A percentile compares a stretch with the other conserved stretches of the same genome.
These are phyloP conservation scores for Lontra canadensis DNA, from an alignment of 2,113 vertebrate species.

Conservation along the genomic window DNA sequence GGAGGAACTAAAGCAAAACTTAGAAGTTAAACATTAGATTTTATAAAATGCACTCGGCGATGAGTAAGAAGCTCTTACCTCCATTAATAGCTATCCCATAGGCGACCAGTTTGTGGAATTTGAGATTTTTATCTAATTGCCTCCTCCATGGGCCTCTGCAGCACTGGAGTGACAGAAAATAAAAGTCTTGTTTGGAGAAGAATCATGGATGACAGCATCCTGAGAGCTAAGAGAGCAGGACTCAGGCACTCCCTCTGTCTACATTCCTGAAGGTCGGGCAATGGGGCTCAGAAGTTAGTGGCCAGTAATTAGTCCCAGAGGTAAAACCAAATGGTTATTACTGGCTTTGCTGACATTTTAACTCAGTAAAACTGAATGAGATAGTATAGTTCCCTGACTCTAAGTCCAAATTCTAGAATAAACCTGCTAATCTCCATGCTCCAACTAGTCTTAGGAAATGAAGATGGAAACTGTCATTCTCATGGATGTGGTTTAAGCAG, in stretches of 20 bases:
- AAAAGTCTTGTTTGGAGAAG: neutral
- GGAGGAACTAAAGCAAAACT: neutral
- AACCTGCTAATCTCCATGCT: neutral
- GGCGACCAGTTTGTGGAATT: slow-evolving; percentile 87
- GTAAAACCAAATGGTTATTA: neutral
- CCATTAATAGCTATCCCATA: slow-evolving; percentile 86
- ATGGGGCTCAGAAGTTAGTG: neutral
- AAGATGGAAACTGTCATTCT: neutral
- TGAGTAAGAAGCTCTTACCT: slow-evolving; percentile 80
- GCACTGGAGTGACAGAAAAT: slow-evolving; percentile 80
- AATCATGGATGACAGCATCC: neutral
- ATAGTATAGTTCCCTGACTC: neutral
- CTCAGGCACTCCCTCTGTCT: neutral
- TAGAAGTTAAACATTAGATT: neutral
- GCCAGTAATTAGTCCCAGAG: neutral
- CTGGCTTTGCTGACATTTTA: neutral
- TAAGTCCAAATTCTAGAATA: neutral
- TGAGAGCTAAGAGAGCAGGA: neutral
- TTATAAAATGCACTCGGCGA: neutral
- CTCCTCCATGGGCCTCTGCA: slow-evolving; percentile 83
- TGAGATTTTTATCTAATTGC: slow-evolving; percentile 87
- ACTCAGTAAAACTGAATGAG: neutral
- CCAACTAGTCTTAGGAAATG: neutral
- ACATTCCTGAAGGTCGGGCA: neutral
- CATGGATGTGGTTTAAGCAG: neutral